Conservation (phyloP, 2,888 invertebrate genomes). For the Drosophila diplacantha region DNA sequence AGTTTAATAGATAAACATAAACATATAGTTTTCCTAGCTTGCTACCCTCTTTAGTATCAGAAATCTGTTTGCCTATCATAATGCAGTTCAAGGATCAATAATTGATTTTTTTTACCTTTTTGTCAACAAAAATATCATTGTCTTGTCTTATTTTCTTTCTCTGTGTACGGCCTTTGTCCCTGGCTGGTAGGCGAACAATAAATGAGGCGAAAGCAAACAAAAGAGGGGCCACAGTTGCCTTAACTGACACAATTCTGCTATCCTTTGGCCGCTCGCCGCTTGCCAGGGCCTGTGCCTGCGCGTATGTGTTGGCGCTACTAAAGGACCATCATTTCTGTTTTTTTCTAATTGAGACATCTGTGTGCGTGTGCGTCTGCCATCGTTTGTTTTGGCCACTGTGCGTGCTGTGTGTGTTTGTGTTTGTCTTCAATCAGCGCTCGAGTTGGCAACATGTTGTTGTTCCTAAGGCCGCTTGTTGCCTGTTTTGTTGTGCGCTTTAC, state of each 20-base stretch:
- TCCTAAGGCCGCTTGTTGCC: slow-evolving; percentile 21
- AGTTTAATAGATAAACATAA: background rate
- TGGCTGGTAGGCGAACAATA: slow-evolving; percentile 51
- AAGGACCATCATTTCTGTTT: slow-evolving; percentile 55
- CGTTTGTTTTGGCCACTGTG: slow-evolving; percentile 39
- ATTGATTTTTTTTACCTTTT: background rate
- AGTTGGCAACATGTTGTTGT: slow-evolving; percentile 45
- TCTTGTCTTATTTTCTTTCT: background rate
- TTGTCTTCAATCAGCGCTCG: slow-evolving; percentile 63
- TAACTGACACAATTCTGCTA: slow-evolving; percentile 24
- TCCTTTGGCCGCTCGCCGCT: slow-evolving; percentile 2
- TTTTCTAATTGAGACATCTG: slow-evolving; percentile 69
- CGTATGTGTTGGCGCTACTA: slow-evolving; percentile 28
- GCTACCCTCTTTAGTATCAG: background rate
- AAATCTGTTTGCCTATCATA: background rate
- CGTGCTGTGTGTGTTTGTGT: slow-evolving; percentile 36
- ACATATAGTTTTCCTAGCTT: background rate
- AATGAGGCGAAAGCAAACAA: slow-evolving; percentile 70
- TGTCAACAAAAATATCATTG: background rate
- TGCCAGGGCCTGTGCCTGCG: slow-evolving; percentile 2
- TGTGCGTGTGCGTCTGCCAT: slow-evolving; percentile 45
- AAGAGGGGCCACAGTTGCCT: slow-evolving; percentile 54
- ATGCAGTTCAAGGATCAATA: background rate
- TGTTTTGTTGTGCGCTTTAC: slow-evolving; percentile 30
- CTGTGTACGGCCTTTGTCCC: slow-evolving; percentile 41